Evolutionary conservation across 1,140 invertebrate species (phyloP).

Genomic region (Halesus radiatus): DNA sequence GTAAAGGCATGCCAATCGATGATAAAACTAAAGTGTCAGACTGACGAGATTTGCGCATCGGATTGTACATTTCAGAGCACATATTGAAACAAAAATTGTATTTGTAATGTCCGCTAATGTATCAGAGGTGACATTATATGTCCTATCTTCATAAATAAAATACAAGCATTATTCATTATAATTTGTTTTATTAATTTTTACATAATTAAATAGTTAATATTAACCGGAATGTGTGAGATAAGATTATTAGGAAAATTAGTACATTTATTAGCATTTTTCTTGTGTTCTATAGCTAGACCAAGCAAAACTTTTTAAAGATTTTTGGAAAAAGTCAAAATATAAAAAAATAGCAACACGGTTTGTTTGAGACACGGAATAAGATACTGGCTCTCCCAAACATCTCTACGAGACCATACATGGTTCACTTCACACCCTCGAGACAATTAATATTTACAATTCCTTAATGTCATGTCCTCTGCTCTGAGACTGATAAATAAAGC

Average conservation of each 20-base stretch:
- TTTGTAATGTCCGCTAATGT: too few relatives aligned
- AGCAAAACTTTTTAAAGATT: background rate
- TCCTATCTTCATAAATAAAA: background rate
- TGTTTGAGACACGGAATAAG: slow-evolving; percentile 4
- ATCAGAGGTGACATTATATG: too few relatives aligned
- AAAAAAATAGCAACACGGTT: slow-evolving; percentile 13
- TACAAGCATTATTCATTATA: background rate
- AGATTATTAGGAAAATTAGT: slow-evolving; percentile 18
- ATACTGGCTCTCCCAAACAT: slow-evolving; percentile 12
- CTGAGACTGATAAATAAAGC: slow-evolving; percentile 35
- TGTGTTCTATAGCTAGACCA: background rate
- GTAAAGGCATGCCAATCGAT: too few relatives aligned
- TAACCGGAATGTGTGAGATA: slow-evolving; percentile 34
- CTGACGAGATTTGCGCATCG: too few relatives aligned
- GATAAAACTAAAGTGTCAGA: too few relatives aligned
- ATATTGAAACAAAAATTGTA: too few relatives aligned
- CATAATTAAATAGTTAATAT: slow-evolving; percentile 21
- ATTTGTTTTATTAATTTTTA: slow-evolving; percentile 33
- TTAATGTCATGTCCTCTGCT: slow-evolving; percentile 17
- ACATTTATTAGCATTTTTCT: slow-evolving; percentile 27
- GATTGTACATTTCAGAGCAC: too few relatives aligned
- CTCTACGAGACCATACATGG: background rate
- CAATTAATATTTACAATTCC: slow-evolving; percentile 19
- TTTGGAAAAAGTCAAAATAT: slow-evolving; percentile 23
- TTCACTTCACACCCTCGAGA: background rate